These are phyloP conservation scores for Sebastes schlegelii DNA, from an alignment of 2,113 vertebrate species.

Conservation along the genomic window DNA sequence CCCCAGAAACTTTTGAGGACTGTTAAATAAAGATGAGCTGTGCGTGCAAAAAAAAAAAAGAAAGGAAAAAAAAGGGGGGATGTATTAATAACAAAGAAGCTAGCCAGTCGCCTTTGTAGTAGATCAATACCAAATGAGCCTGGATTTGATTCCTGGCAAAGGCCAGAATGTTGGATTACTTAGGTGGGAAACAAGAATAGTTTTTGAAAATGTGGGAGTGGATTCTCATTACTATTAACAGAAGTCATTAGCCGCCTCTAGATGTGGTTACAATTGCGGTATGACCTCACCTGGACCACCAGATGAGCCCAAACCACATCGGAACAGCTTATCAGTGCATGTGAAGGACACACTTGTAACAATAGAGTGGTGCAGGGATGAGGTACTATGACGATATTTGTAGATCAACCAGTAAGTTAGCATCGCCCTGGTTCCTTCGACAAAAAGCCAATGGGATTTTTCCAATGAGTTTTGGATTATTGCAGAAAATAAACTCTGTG, in stretches of 20 bases:
- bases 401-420: too few species aligned
- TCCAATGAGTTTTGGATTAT: too few species aligned
- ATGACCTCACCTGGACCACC: constrained; percentile 13
- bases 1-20: constrained; percentile 83
- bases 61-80: constrained; percentile 50
- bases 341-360: not conserved
- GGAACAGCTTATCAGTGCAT: not conserved
- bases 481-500: too few species aligned
- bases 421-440: too few species aligned
- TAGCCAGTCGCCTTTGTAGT: constrained; percentile 67
- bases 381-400: too few species aligned
- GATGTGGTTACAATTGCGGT: constrained; percentile 36
- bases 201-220: constrained; percentile 19
- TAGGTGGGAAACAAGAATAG: constrained; percentile 30
- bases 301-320: not conserved
- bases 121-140: constrained; percentile 81
- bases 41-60: constrained; percentile 66
- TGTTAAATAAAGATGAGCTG: constrained; percentile 88
- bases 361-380: too few species aligned
- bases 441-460: too few species aligned
- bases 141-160: constrained; percentile 58
- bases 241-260: constrained; percentile 41
- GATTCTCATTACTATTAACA: constrained; percentile 49
- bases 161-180: constrained; percentile 46
- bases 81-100: constrained; percentile 80